phyloP scores from a whole-genome alignment of 2,797 vertebrate genomes.

The Chromobotia macracanthus region DNA sequence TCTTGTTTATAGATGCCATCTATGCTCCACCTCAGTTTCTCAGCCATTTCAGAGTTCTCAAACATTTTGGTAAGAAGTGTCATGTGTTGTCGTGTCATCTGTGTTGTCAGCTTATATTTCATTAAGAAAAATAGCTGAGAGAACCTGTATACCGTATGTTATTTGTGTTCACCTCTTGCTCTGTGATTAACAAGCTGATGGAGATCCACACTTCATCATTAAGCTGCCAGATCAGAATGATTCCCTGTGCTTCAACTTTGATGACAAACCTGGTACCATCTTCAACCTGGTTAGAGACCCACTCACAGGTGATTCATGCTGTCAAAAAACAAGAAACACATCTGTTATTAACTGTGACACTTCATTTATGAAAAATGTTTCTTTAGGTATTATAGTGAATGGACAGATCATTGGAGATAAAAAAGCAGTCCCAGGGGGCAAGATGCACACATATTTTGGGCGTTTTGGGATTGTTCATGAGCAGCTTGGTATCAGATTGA shows the following conservation, averaged over 20 bases:
- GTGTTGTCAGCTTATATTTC: neutral
- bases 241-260: constrained; percentile 83
- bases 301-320: constrained; percentile 74
- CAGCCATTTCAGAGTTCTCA: no score
- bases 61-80: constrained; percentile 4
- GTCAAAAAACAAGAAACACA: neutral
- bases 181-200: constrained; percentile 79
- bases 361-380: neutral
- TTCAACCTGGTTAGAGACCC: constrained; percentile 82
- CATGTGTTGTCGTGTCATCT: neutral
- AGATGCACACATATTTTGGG: constrained; percentile 86
- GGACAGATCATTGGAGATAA: constrained; percentile 87
- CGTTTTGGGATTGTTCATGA: constrained; percentile 82
- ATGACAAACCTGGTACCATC: constrained; percentile 68
- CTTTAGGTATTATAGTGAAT: constrained; percentile 85
- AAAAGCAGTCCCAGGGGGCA: constrained; percentile 63
- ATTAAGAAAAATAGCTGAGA: no score
- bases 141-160: no score
- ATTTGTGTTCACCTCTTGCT: neutral
- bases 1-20: neutral
- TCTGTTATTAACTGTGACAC: neutral
- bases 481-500: constrained; percentile 77
- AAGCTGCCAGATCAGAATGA: constrained; percentile 73
- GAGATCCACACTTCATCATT: constrained; percentile 80
- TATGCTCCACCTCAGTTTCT: neutral